Evolutionary conservation across 2,113 vertebrate genomes (phyloP).

Genomic region (Anarrhichthys ocellatus): DNA sequence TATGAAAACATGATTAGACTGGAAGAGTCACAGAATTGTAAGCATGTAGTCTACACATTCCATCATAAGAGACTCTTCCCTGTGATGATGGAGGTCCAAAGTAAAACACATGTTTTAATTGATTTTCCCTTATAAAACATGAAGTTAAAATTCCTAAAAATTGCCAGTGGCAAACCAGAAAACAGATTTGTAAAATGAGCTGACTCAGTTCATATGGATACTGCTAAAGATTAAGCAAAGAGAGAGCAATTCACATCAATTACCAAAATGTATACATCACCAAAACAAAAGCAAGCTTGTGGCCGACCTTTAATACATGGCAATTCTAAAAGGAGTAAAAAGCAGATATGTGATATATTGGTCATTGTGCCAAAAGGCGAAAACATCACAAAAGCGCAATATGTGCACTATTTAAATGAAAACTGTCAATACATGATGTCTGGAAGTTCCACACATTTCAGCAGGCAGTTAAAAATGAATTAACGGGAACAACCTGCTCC

Average conservation of each 20-base stretch:
- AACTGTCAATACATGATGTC: conserved; percentile 45
- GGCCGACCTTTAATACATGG: conserved; percentile 42
- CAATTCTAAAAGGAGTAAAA: conserved; percentile 54
- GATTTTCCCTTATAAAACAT: conserved; percentile 49
- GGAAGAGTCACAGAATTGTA: conserved; percentile 21
- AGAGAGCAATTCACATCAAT: conserved; percentile 67
- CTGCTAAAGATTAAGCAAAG: conserved; percentile 63
- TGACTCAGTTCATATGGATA: conserved; percentile 46
- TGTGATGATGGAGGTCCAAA: conserved; percentile 31
- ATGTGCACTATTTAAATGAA: conserved; percentile 48
- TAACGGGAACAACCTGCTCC: background rate
- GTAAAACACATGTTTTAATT: conserved; percentile 7
- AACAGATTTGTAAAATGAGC: conserved; percentile 42
- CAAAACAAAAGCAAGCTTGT: conserved; percentile 73
- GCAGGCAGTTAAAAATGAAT: conserved; percentile 11
- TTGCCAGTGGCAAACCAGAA: conserved; percentile 30
- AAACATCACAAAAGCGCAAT: conserved; percentile 51
- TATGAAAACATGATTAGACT: conserved; percentile 63
- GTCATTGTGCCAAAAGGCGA: conserved; percentile 37
- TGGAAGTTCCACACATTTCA: conserved; percentile 35
- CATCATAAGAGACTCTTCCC: conserved; percentile 24
- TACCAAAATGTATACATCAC: conserved; percentile 70
- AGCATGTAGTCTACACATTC: conserved; percentile 60
- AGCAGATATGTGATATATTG: conserved; percentile 56
- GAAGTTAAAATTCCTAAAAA: conserved; percentile 33